phyloP scores from a whole-genome alignment of 2,113 vertebrate genomes.

The Ammodytes marinus region DNA sequence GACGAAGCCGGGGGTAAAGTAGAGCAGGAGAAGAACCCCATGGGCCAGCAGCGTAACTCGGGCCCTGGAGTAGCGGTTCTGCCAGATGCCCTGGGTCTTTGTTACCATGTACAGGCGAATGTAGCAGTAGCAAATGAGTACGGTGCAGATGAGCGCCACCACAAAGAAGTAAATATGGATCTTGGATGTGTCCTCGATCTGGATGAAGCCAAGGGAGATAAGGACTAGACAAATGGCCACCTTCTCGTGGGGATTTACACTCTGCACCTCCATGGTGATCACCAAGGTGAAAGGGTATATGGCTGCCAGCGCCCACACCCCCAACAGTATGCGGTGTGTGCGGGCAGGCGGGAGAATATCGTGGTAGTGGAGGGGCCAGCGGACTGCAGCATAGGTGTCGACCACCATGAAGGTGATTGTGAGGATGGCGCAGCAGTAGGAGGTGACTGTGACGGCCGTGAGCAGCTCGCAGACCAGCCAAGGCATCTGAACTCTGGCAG shows the following conservation, averaged over 20 bases:
- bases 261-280: slow-evolving; percentile 66
- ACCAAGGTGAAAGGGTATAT: slow-evolving; percentile 79
- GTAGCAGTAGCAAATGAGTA: slow-evolving; percentile 86
- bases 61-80: slow-evolving; percentile 84
- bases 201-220: slow-evolving; percentile 65
- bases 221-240: slow-evolving; percentile 79
- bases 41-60: slow-evolving; percentile 86
- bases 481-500: slow-evolving; percentile 38
- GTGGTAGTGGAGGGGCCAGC: slow-evolving; percentile 84
- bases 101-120: slow-evolving; percentile 85
- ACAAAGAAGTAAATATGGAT: slow-evolving; percentile 79
- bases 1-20: slow-evolving; percentile 83
- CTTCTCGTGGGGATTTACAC: neutral
- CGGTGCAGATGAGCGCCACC: slow-evolving; percentile 70
- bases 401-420: slow-evolving; percentile 85
- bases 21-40: slow-evolving; percentile 81
- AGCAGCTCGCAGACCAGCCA: slow-evolving; percentile 77
- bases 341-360: slow-evolving; percentile 75
- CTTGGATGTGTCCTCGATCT: slow-evolving; percentile 23
- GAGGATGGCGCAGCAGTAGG: slow-evolving; percentile 82
- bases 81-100: slow-evolving; percentile 84
- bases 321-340: slow-evolving; percentile 69
- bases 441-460: slow-evolving; percentile 68
- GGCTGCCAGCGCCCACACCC: slow-evolving; percentile 80
- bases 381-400: slow-evolving; percentile 86